Evolutionary conservation across 2,113 vertebrate genomes (phyloP).

Genomic region (Siphamia tubifer): DNA sequence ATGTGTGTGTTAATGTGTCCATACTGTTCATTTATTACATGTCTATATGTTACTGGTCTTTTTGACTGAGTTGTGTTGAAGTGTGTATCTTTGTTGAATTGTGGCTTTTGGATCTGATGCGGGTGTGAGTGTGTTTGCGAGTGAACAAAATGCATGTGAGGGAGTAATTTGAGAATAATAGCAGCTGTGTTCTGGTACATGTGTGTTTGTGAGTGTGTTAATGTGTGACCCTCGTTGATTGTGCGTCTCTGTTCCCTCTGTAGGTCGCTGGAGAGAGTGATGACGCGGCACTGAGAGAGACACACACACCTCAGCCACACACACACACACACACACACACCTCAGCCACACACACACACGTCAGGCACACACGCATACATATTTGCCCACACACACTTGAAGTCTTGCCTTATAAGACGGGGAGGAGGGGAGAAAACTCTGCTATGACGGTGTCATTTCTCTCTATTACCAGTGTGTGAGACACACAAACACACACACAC

Average conservation of each 20-base stretch:
- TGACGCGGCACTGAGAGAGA: conserved; percentile 72
- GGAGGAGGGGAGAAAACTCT: conserved; percentile 55
- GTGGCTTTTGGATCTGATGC: conserved; percentile 18
- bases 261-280: conserved; percentile 77
- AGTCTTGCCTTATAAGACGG: conserved; percentile 62
- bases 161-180: conserved; percentile 59
- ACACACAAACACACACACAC: conserved; percentile 45
- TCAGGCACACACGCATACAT: conserved; percentile 33
- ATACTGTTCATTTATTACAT: too few species aligned
- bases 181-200: neutral
- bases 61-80: conserved; percentile 2
- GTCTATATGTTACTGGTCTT: too few species aligned
- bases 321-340: conserved; percentile 39
- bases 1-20: conserved; percentile 10
- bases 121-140: neutral
- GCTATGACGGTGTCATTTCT: conserved; percentile 74
- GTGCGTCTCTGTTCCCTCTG: conserved; percentile 76
- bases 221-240: conserved; percentile 71
- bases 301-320: conserved; percentile 48
- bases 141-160: conserved; percentile 30
- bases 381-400: conserved; percentile 57
- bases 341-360: conserved; percentile 61
- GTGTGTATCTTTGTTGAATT: neutral
- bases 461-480: conserved; percentile 69
- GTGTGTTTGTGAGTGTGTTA: neutral